Base-by-base conservation (phyloP, 2,113 vertebrate species). In the Choloepus hoffmanni region DNA sequence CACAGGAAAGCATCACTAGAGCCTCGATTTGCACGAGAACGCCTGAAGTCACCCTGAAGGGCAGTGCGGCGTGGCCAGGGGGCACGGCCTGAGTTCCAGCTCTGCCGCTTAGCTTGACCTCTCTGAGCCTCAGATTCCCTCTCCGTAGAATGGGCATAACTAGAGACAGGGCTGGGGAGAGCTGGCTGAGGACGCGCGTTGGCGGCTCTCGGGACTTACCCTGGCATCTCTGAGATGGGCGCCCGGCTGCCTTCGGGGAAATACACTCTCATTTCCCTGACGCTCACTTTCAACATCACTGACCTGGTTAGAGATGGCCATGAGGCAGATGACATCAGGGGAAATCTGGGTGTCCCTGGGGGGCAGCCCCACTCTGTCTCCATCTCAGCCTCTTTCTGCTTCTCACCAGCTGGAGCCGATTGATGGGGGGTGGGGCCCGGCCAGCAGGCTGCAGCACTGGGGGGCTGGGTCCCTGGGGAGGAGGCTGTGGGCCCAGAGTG, bases 401-500 rank as follows among this genome's bases (percentile, higher is more conserved):
- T 79, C 45, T 93, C n/a, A 7, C 4, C 4, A 2, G 12, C 40
- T 8, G 23, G 36, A 58, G 40, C 6, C 30, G n/a, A 76, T 84
- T 19, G 0, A n/a, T 88, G 76, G 62, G 89, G 58, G 45, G 84
- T 90, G 55, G 76, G 26, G 14, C 48, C 16, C 2, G 16, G 53
- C 96, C 87, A 43, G 48, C 43, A 62, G 45, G 23, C 28, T 12
- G 45, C 24, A 63, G 24, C 0, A 0, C 0, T 10, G 13, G 89
- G 48, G 26, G 70, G 89, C 63, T 58, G 95, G 28, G 7, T 81
- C 94, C 23, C 79, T 36, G 82, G 92, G 95, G 36, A 48, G 45
- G 55, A 5, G 82, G 62, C 90, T 97, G 97, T 65, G 92, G 95
- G 87, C 88, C 68, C 90, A 83, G 94, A 97, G 90, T 90, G 85